These are phyloP conservation scores for Mohoua ochrocephala DNA, from an alignment of 2,113 vertebrate species.

Conservation along the genomic window DNA sequence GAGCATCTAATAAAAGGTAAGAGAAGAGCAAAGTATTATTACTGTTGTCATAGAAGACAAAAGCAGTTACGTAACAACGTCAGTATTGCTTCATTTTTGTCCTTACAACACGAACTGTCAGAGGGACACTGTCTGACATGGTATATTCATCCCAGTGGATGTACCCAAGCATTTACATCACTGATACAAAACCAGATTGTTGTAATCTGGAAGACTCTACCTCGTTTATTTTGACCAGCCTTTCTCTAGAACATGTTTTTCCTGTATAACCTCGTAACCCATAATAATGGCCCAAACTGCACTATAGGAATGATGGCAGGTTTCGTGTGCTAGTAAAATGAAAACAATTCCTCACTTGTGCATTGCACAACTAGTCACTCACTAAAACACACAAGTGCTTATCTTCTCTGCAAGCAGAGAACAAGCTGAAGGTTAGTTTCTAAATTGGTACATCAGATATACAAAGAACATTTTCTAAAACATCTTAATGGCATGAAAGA, in stretches of 20 bases:
- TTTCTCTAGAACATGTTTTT: constrained; percentile 69
- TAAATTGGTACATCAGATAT: not conserved
- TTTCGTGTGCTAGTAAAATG: constrained; percentile 44
- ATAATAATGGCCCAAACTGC: constrained; percentile 66
- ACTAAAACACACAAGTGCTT: not conserved
- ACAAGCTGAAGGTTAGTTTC: not conserved
- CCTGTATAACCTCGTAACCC: constrained; percentile 66
- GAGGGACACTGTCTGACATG: constrained; percentile 8
- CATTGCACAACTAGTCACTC: constrained; percentile 30
- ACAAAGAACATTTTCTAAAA: not conserved
- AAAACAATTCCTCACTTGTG: constrained; percentile 43
- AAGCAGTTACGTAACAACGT: constrained; percentile 12
- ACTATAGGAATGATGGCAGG: constrained; percentile 37
- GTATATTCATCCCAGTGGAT: constrained; percentile 35
- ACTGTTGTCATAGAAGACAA: constrained; percentile 4
- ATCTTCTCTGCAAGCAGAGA: not conserved
- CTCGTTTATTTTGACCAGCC: constrained; percentile 46
- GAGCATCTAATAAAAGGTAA: not conserved
- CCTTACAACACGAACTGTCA: constrained; percentile 41
- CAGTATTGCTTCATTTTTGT: constrained; percentile 55
- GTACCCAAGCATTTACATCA: constrained; percentile 40
- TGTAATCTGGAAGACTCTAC: not conserved
- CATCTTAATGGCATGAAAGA: not conserved
- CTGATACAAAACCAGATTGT: constrained; percentile 46
- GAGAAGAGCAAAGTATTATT: not conserved